Evolutionary conservation across 2,797 vertebrate species (phyloP), one percentile per base, ranked within the genome.

Genomic region (Chloroceryle inda): DNA sequence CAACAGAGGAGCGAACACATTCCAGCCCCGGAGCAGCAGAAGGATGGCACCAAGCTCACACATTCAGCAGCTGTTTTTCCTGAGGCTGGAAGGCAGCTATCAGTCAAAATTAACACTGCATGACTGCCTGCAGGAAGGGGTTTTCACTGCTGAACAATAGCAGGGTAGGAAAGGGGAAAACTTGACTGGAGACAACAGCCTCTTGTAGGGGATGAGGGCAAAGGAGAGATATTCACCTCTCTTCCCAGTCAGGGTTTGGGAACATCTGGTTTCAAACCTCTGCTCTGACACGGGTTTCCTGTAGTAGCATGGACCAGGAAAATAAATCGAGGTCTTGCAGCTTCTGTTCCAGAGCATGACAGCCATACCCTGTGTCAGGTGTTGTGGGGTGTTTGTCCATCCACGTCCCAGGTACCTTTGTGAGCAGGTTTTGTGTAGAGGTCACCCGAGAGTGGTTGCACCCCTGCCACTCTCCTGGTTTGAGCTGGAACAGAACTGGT

Each of bases 21-120:
- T 40, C 21, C 56, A 62, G 58, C 38, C 68, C 38, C 0, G 2
- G 44, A 81, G 79, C 24, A 1, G 47, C 71, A 67, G 76, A 31
- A 88, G 64, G 90, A 50, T 55, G 71, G 38, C 19, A 72, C 76
- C 53, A 40, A 52, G 24, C 47, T 47, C 10, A 5, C 63, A 49
- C 75, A 37, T 24, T 62, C 89, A 84, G 85, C 89, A 90, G 75
- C 62, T 92, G 87, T 66, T 90, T 64, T 77, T 88, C 71, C 89
- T 38, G 56, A 74, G 89, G 83, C 75, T 88, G 84, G 79, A 74
- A 94, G 76, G 67, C 87, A 82, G 62, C 47, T 71, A 71, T 91
- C 84, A 53, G 24, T 85, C 84, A 88, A 75, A 90, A 90, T 74
- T 62, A 85, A 72, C 47, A 37, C 78, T 71, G 69, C 61, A 22